Conservation (phyloP, 1,140 invertebrate species). For the Drosophila athabasca region DNA sequence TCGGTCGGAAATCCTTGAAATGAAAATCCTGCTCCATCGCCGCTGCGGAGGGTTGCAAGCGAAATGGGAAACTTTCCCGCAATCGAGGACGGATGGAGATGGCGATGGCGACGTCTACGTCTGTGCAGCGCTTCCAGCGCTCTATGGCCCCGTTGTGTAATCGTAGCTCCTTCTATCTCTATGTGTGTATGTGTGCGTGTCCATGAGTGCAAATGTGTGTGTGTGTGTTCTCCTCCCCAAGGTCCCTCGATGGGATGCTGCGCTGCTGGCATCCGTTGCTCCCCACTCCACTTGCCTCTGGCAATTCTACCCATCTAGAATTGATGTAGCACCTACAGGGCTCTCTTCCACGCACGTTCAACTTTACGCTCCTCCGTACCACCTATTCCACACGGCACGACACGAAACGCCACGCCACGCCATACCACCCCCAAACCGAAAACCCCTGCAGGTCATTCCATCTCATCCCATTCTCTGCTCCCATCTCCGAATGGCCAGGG, state of each 20-base stretch:
- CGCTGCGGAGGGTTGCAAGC: conserved; percentile 58
- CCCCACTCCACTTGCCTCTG: conserved; percentile 19
- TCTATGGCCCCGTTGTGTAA: conserved; percentile 65
- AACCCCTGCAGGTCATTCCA: conserved; percentile 66
- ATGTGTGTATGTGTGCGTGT: conserved; percentile 23
- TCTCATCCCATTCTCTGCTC: conserved; percentile 4
- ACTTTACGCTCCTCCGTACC: conserved; percentile 31
- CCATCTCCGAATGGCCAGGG: conserved; percentile 26
- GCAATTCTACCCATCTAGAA: conserved; percentile 68
- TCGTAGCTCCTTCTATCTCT: conserved; percentile 46
- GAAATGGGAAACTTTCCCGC: conserved; percentile 68
- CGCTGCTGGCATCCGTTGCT: conserved; percentile 33
- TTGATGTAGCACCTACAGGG: conserved; percentile 77
- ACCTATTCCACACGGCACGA: conserved; percentile 3
- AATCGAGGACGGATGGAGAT: conserved; percentile 53
- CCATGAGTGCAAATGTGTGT: conserved; percentile 11
- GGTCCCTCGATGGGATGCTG: conserved; percentile 60
- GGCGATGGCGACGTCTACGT: conserved; percentile 31
- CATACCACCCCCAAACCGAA: conserved; percentile 12
- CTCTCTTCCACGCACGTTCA: conserved; percentile 59
- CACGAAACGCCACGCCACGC: background rate
- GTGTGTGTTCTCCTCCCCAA: conserved; percentile 35
- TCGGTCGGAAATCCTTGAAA: conserved; percentile 80
- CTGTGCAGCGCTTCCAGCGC: conserved; percentile 54
- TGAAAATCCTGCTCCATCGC: conserved; percentile 58